These are phyloP conservation scores for Coenonympha glycerion DNA, from an alignment of 2,888 invertebrate species.

Conservation along the genomic window DNA sequence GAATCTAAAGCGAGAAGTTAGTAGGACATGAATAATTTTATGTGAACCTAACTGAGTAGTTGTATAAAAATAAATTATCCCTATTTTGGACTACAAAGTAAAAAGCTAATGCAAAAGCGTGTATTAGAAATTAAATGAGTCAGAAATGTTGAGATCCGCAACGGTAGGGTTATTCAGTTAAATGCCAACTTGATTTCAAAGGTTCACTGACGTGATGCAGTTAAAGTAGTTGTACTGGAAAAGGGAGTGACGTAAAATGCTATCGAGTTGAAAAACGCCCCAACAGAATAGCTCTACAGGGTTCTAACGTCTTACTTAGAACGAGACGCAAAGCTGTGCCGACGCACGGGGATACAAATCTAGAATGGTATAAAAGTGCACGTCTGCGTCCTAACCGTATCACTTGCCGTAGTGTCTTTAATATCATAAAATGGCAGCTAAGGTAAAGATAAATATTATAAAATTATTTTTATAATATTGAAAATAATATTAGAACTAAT, in stretches of 20 bases:
- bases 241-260: no score
- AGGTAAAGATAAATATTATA: conserved; percentile 44
- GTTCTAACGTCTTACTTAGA: conserved; percentile 26
- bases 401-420: conserved; percentile 64
- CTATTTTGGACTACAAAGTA: conserved; percentile 5
- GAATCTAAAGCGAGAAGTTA: not conserved
- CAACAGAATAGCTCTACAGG: no score
- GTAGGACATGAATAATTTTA: conserved; percentile 4
- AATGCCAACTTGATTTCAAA: no score
- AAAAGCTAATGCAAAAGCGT: not conserved
- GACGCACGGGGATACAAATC: conserved; percentile 53
- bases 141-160: not conserved
- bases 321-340: conserved; percentile 21
- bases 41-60: not conserved
- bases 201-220: no score
- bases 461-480: conserved; percentile 2
- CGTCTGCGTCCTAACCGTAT: conserved; percentile 51
- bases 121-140: not conserved
- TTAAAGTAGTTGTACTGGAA: no score
- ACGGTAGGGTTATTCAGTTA: not conserved
- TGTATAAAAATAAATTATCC: not conserved
- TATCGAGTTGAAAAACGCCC: no score
- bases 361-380: conserved; percentile 61
- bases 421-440: conserved; percentile 70
- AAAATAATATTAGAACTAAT: no score